Conservation (phyloP, 2,888 invertebrate species). For the Drosophila rubida region DNA sequence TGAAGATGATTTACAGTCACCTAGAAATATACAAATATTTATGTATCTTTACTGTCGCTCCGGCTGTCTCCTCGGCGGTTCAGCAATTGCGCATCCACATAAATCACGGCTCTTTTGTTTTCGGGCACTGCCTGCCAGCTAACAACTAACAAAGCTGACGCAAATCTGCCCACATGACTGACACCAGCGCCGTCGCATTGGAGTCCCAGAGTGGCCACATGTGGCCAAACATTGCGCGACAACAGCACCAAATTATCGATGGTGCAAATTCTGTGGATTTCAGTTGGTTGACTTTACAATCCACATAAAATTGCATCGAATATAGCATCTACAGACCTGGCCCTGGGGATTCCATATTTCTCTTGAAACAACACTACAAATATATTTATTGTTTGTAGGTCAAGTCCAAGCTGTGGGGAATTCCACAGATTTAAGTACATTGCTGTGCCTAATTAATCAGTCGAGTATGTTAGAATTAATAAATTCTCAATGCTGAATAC, state of each 20-base stretch:
- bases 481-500: too few relatives aligned
- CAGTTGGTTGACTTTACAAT: too few relatives aligned
- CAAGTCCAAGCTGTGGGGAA: background rate
- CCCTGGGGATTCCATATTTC: background rate
- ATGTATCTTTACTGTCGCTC: conserved; percentile 38
- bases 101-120: conserved; percentile 41
- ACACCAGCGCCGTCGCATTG: background rate
- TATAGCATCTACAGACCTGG: background rate
- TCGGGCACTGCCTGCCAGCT: background rate
- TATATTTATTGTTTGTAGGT: too few relatives aligned
- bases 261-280: too few relatives aligned
- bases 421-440: background rate
- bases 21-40: conserved; percentile 46
- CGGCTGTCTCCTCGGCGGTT: conserved; percentile 32
- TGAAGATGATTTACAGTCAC: conserved; percentile 45
- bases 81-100: conserved; percentile 41
- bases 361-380: background rate
- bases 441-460: background rate
- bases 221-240: background rate
- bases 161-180: conserved; percentile 38
- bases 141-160: conserved; percentile 27
- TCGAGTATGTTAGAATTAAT: background rate
- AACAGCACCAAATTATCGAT: conserved; percentile 3
- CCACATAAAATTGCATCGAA: background rate
- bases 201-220: background rate